Evolutionary conservation across 92 coral and sea anemone genomes (phyloP).

Genomic region (Zoanthus solanderi): DNA sequence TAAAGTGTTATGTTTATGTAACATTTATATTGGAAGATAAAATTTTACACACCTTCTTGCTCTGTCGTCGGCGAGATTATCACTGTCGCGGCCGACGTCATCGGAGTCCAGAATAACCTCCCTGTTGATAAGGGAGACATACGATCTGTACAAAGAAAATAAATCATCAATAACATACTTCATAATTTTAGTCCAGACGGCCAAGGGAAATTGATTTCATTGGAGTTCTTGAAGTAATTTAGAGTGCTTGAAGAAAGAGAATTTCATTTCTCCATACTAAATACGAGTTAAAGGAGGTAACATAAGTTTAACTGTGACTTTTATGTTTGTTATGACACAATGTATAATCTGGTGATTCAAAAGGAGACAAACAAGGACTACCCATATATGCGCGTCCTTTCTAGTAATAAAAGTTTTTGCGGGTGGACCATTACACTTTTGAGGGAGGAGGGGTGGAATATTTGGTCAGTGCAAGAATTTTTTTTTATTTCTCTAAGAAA

Average conservation of each 20-base stretch:
- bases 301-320: not conserved
- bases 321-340: not conserved
- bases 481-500: not conserved
- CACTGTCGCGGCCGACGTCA: not conserved
- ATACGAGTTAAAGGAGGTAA: not conserved
- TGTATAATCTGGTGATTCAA: not conserved
- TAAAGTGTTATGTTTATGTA: conserved; percentile 10
- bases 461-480: not conserved
- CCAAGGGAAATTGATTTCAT: not conserved
- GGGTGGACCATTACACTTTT: not conserved
- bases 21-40: not conserved
- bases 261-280: not conserved
- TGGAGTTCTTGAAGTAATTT: no score
- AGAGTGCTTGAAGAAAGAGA: no score
- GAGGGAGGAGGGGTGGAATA: not conserved
- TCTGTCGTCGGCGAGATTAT: conserved; percentile 1
- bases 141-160: not conserved
- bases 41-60: not conserved
- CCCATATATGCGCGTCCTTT: not conserved
- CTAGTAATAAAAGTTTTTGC: not conserved
- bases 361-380: not conserved
- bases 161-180: not conserved
- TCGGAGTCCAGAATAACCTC: conserved; percentile 4
- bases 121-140: conserved; percentile 10
- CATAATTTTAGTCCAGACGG: not conserved